Evolutionary conservation across 2,888 invertebrate genomes (phyloP).

Genomic region (Lasioglossum leucozonium): DNA sequence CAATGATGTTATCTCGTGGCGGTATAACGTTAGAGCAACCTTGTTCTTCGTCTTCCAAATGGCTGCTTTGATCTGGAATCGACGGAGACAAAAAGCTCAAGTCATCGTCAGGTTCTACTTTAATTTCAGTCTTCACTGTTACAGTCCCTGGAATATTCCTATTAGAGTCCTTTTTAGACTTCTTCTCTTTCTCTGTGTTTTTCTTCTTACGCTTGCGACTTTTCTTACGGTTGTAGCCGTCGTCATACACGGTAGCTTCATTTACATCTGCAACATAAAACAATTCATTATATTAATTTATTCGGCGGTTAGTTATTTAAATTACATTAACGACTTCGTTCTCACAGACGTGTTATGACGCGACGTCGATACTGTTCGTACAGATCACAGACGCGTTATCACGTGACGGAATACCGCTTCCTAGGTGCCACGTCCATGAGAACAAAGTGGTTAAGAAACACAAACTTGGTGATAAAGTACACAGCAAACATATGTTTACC

Average conservation of each 20-base stretch:
- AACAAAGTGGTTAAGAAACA: too few relatives aligned
- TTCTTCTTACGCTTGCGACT: constrained; percentile 83
- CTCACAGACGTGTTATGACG: too few relatives aligned
- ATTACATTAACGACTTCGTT: too few relatives aligned
- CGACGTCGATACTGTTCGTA: too few relatives aligned
- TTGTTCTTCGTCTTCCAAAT: constrained; percentile 35
- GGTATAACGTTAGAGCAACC: constrained; percentile 30
- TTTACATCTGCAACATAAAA: constrained; percentile 83
- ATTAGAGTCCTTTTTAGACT: constrained; percentile 71
- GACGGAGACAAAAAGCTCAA: constrained; percentile 4
- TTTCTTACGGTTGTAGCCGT: constrained; percentile 85
- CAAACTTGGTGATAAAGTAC: not conserved
- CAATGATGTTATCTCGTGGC: not conserved
- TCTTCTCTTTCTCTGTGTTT: constrained; percentile 70
- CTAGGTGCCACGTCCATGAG: too few relatives aligned
- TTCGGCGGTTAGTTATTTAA: not conserved
- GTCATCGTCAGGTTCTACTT: constrained; percentile 40
- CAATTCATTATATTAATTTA: constrained; percentile 21
- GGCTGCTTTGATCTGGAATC: constrained; percentile 39
- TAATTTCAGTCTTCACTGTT: constrained; percentile 59
- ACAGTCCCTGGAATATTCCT: constrained; percentile 42
- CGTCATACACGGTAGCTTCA: constrained; percentile 86
- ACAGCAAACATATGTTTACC: constrained; percentile 82
- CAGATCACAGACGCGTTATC: too few relatives aligned
- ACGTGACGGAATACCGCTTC: too few relatives aligned